Conservation (phyloP, 2,888 invertebrate genomes). For the Lydus trimaculatus region DNA sequence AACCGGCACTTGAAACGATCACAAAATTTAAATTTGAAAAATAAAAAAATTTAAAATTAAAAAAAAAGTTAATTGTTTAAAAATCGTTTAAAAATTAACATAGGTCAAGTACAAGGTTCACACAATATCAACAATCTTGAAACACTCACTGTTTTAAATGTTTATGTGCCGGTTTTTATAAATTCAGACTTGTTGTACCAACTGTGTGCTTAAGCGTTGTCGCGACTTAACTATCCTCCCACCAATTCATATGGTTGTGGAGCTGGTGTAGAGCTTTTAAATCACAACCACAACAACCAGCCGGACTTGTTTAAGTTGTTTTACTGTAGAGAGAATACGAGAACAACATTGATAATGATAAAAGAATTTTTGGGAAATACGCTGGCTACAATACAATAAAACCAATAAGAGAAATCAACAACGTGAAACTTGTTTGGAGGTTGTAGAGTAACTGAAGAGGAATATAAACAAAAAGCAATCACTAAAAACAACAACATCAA, state of each 20-base stretch:
- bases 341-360: conserved; percentile 29
- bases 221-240: conserved; percentile 35
- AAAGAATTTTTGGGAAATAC: conserved; percentile 35
- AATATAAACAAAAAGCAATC: conserved; percentile 9
- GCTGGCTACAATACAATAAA: conserved; percentile 21
- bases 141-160: neutral
- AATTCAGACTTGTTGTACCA: neutral
- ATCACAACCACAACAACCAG: conserved; percentile 19
- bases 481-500: conserved; percentile 13
- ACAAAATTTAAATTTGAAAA: neutral
- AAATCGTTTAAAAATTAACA: neutral
- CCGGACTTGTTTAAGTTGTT: neutral
- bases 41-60: conserved; percentile 2
- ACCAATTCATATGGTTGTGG: conserved; percentile 29
- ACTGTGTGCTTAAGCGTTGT: conserved; percentile 23
- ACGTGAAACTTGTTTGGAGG: conserved; percentile 39
- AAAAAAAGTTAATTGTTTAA: conserved; percentile 10
- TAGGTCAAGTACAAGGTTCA: conserved; percentile 12
- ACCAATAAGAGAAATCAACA: conserved; percentile 29
- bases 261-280: conserved; percentile 40
- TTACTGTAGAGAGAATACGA: neutral
- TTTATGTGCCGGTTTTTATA: neutral
- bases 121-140: neutral
- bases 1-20: conserved; percentile 11
- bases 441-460: neutral